Percentiles rank a stretch among this genome's conserved stretches.
phyloP scores from a whole-genome alignment of 2,113 vertebrate species.

The Camelus dromedarius region DNA sequence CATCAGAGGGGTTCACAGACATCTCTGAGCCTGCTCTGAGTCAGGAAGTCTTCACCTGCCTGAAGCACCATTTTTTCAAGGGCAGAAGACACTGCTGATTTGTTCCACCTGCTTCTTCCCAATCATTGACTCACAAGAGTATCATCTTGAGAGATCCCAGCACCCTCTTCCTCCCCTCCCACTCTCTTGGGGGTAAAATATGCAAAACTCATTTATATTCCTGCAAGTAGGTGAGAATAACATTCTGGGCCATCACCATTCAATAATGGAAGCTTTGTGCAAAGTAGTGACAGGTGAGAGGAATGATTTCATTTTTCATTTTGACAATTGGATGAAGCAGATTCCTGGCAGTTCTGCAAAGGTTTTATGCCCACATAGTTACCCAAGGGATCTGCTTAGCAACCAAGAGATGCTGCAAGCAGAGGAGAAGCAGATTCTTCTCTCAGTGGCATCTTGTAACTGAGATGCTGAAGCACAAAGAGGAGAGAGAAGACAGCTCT shows the following conservation, averaged over 20 bases:
- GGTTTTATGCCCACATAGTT: conserved; percentile 88
- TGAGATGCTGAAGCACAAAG: neutral
- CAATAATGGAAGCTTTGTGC: conserved; percentile 84
- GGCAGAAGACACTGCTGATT: neutral
- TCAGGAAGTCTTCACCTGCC: neutral
- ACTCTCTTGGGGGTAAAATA: conserved; percentile 69
- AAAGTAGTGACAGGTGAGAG: conserved; percentile 85
- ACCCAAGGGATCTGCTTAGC: conserved; percentile 86
- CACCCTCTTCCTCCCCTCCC: neutral
- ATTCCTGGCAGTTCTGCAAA: conserved; percentile 86
- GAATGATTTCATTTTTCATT: conserved; percentile 85
- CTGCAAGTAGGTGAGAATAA: conserved; percentile 75
- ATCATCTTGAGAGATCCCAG: conserved; percentile 43
- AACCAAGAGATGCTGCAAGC: conserved; percentile 83
- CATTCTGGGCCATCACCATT: conserved; percentile 77
- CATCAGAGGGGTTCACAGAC: neutral
- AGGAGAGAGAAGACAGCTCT: neutral
- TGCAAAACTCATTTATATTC: conserved; percentile 72
- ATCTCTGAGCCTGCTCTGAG: neutral
- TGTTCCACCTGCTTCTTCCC: neutral
- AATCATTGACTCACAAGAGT: neutral
- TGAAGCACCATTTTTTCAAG: neutral
- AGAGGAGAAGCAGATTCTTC: conserved; percentile 54
- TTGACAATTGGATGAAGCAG: conserved; percentile 86
- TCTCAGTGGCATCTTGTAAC: conserved; percentile 44